A percentile compares a stretch with the other conserved stretches of the same genome.
phyloP scores from a whole-genome alignment of 2,888 invertebrate genomes.

The Amiota minor region DNA sequence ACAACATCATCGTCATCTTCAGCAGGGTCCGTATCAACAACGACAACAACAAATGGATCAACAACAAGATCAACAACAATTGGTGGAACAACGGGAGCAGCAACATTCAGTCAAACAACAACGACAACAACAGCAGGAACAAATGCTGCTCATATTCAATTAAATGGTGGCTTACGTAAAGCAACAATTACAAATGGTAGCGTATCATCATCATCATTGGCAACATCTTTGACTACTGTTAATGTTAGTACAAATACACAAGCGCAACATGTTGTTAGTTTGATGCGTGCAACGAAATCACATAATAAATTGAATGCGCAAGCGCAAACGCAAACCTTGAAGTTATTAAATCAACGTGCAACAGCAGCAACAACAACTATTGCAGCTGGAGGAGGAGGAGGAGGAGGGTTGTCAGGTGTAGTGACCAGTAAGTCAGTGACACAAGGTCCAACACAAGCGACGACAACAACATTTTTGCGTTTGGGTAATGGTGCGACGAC shows the following conservation, averaged over 20 bases:
- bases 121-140: neutral
- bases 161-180: neutral
- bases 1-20: conserved; percentile 44
- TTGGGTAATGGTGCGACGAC: conserved; percentile 60
- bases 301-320: conserved; percentile 50
- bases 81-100: conserved; percentile 24
- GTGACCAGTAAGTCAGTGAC: conserved; percentile 13
- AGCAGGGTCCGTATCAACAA: neutral
- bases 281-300: conserved; percentile 62
- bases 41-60: conserved; percentile 1
- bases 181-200: neutral
- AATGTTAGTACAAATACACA: conserved; percentile 37
- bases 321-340: conserved; percentile 23
- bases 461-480: conserved; percentile 62
- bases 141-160: neutral
- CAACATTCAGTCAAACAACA: conserved; percentile 28
- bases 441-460: conserved; percentile 45
- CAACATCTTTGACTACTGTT: conserved; percentile 32
- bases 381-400: conserved; percentile 33
- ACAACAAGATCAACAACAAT: conserved; percentile 21
- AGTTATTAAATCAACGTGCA: neutral
- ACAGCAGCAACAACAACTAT: conserved; percentile 32
- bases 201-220: conserved; percentile 40
- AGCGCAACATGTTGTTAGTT: conserved; percentile 57
- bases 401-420: conserved; percentile 28